Evolutionary conservation across 2,888 invertebrate genomes (phyloP), one percentile per base, ranked within the genome.

Genomic region (Amblyteles armatorius): DNA sequence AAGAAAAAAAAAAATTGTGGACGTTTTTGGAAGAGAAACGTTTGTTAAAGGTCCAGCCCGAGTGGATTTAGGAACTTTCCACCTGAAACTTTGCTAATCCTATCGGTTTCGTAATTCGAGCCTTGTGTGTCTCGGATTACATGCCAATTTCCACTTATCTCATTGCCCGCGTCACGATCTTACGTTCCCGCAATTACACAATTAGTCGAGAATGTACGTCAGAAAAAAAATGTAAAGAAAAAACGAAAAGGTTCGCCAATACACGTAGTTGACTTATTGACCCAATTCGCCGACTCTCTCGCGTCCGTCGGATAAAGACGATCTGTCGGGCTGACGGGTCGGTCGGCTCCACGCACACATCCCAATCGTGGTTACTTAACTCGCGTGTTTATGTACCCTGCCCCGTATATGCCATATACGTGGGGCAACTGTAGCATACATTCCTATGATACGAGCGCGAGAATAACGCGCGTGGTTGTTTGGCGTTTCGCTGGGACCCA

Each of bases 201-300:
- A 55, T 78, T 78, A 78, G 55, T 55, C 33, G 26, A 13, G 16
- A 71, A 55, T 40, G 19, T 57, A 16, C 50, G 44, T 67, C 26
- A 33, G 29, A 3, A 44, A 44, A 44, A 13, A 44, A 44, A 44
- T 13, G 13, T 4, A 44, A 44, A 44, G 13, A 44, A 44, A 44
- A 44, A 44, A 3, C 3, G 3, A 44, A 69, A 52, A 78, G 68
- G 19, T 50, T 19, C 16, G 48, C 48, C 78, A 13, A 33, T 29
- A 16, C 26, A 29, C 50, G 60, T 68, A 69, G 68, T 78, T 69
- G 68, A 22, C 78, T 78, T 68, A 68, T 78, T 78, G 78, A 78
- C 78, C 78, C 78, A 78, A 57, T 65, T 76, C 60, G 29, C 48
- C 29, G 48, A 19, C 29, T 48, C 29, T 48, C 60, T 26, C 73